Conservation (phyloP, 2,888 invertebrate species). For the Thereva unica region DNA sequence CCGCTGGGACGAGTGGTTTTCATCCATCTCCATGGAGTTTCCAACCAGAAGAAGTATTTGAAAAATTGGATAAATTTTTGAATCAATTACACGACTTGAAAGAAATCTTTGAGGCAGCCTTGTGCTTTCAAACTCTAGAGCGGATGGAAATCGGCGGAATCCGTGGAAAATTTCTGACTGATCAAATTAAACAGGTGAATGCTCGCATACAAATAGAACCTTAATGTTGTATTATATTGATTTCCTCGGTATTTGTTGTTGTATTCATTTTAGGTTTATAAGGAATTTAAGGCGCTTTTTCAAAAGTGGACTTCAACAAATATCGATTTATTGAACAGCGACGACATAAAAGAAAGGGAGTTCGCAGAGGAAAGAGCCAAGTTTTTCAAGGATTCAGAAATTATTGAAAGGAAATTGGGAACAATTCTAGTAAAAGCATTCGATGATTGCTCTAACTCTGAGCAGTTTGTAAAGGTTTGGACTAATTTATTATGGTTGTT, state of each 20-base stretch:
- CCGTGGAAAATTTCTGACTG: conserved; percentile 52
- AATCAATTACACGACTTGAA: conserved; percentile 69
- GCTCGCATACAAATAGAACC: not conserved
- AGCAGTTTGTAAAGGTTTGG: conserved; percentile 62
- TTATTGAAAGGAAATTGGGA: conserved; percentile 62
- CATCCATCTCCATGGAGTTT: conserved; percentile 72
- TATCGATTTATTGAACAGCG: conserved; percentile 48
- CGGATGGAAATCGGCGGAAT: conserved; percentile 75
- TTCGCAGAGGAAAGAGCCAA: conserved; percentile 61
- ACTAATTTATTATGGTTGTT: too few relatives aligned
- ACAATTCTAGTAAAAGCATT: conserved; percentile 64
- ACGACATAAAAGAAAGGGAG: conserved; percentile 52
- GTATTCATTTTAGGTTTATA: conserved; percentile 47
- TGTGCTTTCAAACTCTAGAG: conserved; percentile 85
- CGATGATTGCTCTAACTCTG: conserved; percentile 64
- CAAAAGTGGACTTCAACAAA: conserved; percentile 54
- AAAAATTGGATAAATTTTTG: conserved; percentile 67
- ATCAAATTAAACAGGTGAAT: conserved; percentile 50
- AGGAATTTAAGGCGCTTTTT: conserved; percentile 52
- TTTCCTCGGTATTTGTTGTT: not conserved
- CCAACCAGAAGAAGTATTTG: conserved; percentile 73
- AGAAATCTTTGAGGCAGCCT: conserved; percentile 73
- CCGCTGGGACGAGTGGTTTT: conserved; percentile 61
- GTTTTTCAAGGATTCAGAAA: conserved; percentile 55
- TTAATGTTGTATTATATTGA: not conserved